These are phyloP conservation scores for Lophochroa leadbeateri DNA, from an alignment of 2,113 vertebrate genomes.

Conservation along the genomic window DNA sequence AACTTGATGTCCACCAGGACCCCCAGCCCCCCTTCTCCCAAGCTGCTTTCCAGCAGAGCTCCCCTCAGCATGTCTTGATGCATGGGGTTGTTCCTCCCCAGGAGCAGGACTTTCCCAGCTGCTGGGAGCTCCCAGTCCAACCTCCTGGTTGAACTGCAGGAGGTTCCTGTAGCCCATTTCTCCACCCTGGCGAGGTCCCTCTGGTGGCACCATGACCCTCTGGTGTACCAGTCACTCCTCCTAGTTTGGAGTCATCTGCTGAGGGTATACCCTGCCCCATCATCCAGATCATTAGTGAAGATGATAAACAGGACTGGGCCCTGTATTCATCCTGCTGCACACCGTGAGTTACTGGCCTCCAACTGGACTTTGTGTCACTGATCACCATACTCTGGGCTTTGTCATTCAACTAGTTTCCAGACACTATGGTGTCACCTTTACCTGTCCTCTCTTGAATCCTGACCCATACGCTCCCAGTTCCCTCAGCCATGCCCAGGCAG, in stretches of 20 bases:
- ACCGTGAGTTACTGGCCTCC: background rate
- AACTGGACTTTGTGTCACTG: background rate
- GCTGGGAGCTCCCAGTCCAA: background rate
- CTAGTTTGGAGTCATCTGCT: background rate
- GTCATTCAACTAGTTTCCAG: background rate
- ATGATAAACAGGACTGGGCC: background rate
- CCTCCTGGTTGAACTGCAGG: background rate
- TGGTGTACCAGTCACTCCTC: background rate
- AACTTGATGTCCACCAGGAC: background rate
- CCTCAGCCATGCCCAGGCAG: background rate
- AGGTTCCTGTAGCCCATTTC: background rate
- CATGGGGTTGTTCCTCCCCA: background rate
- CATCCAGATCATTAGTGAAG: background rate
- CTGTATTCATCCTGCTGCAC: background rate
- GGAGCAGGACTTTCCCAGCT: background rate
- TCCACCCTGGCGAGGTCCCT: background rate
- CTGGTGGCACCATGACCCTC: background rate
- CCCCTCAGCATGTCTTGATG: background rate
- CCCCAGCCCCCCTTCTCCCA: background rate
- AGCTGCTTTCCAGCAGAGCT: background rate
- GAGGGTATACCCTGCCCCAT: background rate
- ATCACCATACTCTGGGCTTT: background rate
- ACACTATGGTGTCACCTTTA: background rate
- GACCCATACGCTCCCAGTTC: background rate
- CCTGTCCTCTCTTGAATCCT: background rate